Conservation (phyloP, 2,797 vertebrate species). For the Tarsius wallacei region DNA sequence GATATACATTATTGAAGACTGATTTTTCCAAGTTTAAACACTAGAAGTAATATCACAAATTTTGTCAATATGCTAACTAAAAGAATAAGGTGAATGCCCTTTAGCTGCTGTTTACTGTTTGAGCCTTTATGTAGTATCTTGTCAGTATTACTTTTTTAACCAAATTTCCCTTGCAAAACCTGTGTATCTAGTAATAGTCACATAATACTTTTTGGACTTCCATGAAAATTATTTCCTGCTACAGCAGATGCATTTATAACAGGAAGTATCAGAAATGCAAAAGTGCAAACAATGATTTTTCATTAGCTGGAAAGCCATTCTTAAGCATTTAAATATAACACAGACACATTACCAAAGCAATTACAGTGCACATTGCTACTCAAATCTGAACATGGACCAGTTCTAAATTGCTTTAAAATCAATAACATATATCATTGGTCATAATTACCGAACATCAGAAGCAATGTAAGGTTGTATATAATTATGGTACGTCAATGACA, state of each 20-base stretch:
- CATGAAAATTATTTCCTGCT: constrained; percentile 18
- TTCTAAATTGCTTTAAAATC: constrained; percentile 80
- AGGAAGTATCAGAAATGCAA: constrained; percentile 2
- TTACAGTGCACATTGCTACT: constrained; percentile 19
- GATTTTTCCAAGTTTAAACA: background rate
- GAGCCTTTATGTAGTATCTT: background rate
- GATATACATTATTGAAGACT: background rate
- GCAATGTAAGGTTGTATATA: constrained; percentile 29
- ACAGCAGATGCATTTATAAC: background rate
- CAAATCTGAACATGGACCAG: background rate
- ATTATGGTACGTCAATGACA: background rate
- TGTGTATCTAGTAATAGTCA: background rate
- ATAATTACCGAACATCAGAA: constrained; percentile 60
- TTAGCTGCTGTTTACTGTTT: background rate
- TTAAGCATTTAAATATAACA: constrained; percentile 67
- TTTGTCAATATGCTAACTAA: background rate
- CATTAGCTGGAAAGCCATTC: constrained; percentile 65
- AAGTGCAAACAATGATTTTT: constrained; percentile 40
- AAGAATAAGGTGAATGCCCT: background rate
- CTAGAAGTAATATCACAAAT: background rate
- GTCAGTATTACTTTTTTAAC: background rate
- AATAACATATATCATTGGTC: constrained; percentile 60
- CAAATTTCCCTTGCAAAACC: background rate
- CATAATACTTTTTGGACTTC: constrained; percentile 2
- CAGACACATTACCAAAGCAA: constrained; percentile 68